Percentiles rank a stretch among this genome's conserved stretches.
These are phyloP conservation scores for Drosophila histrio DNA, from an alignment of 2,888 invertebrate genomes.

Conservation along the genomic window DNA sequence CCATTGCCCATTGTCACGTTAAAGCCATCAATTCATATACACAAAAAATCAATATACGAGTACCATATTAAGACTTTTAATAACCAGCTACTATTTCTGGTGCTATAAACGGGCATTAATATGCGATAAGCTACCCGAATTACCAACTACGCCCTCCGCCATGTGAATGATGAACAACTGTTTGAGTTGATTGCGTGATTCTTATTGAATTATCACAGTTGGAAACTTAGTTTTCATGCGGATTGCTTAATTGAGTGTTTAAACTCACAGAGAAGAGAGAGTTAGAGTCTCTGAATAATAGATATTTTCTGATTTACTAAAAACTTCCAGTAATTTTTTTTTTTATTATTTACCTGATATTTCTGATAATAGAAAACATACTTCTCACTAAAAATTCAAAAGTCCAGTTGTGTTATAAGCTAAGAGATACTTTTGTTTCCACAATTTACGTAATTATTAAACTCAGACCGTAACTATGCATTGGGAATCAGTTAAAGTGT, in stretches of 20 bases:
- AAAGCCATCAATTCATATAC: slow-evolving; percentile 47
- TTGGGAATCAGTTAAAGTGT: no score
- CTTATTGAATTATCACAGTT: slow-evolving; percentile 27
- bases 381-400: no score
- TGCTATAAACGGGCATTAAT: slow-evolving; percentile 52
- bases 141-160: slow-evolving; percentile 12
- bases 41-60: slow-evolving; percentile 61
- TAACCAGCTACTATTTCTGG: slow-evolving; percentile 49
- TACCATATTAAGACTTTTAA: slow-evolving; percentile 62
- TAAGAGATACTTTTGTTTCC: no score
- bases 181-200: slow-evolving; percentile 21
- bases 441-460: no score
- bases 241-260: slow-evolving; percentile 17
- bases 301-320: background rate
- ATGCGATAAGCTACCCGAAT: slow-evolving; percentile 43
- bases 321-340: no score
- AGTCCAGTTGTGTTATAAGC: no score
- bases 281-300: background rate
- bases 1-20: slow-evolving; percentile 1
- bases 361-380: no score
- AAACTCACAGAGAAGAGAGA: background rate
- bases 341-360: no score
- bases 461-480: no score
- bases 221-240: slow-evolving; percentile 1
- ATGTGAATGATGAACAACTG: background rate